phyloP scores from a whole-genome alignment of 2,888 invertebrate species.

The Xylota segnis region DNA sequence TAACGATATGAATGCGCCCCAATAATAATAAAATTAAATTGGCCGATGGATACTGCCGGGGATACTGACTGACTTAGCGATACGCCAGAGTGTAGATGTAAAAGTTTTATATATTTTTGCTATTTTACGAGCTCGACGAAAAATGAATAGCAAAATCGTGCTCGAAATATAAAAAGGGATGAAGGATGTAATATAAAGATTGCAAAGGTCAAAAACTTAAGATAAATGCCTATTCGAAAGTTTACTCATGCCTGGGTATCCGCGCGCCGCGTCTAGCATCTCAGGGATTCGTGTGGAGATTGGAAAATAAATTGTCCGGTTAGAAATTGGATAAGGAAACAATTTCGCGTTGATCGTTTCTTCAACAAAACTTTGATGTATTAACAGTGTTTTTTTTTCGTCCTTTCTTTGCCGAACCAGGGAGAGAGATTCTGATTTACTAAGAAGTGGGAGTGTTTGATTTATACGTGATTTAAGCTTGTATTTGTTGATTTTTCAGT shows the following conservation, averaged over 20 bases:
- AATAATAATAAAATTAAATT: conserved; percentile 77
- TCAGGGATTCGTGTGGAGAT: conserved; percentile 42
- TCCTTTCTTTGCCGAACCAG: conserved; percentile 9
- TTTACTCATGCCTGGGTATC: conserved; percentile 43
- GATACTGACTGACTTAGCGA: conserved; percentile 61
- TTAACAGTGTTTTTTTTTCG: conserved; percentile 28
- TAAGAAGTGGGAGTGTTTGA: conserved; percentile 13
- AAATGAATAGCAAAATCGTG: conserved; percentile 77
- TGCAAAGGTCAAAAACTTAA: conserved; percentile 72
- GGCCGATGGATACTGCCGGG: conserved; percentile 57
- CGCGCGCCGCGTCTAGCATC: conserved; percentile 26
- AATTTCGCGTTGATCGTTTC: conserved; percentile 66
- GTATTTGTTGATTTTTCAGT: neutral
- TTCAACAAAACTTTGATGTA: conserved; percentile 57
- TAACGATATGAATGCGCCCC: conserved; percentile 69
- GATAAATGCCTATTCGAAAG: conserved; percentile 71
- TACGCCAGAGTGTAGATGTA: conserved; percentile 66
- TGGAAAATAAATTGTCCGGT: conserved; percentile 74
- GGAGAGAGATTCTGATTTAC: conserved; percentile 41
- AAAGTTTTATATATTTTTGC: conserved; percentile 72
- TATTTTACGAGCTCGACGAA: conserved; percentile 73
- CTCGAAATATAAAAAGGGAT: conserved; percentile 63
- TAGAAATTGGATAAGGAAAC: conserved; percentile 73
- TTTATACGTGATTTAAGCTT: conserved; percentile 9
- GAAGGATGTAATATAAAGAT: conserved; percentile 48